Evolutionary conservation across 2,113 vertebrate genomes (phyloP).

Genomic region (Holacanthus passer): DNA sequence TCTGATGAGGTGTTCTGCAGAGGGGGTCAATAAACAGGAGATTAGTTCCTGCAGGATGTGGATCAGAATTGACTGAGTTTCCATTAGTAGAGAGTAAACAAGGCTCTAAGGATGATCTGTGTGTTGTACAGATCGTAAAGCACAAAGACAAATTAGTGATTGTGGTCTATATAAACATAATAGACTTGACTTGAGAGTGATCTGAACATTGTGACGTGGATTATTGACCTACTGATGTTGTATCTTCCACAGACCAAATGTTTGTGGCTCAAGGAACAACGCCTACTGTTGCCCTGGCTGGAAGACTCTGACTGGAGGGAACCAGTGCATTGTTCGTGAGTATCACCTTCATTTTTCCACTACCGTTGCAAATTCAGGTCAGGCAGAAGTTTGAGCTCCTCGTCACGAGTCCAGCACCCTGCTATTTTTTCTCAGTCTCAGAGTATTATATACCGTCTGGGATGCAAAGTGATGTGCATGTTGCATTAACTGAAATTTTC

Average conservation of each 20-base stretch:
- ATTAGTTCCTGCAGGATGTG: background rate
- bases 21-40: background rate
- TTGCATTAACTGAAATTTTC: background rate
- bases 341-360: slow-evolving; percentile 64
- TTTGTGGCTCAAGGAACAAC: slow-evolving; percentile 96
- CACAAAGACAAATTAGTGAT: background rate
- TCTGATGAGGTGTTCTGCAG: slow-evolving; percentile 4
- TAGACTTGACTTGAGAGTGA: background rate
- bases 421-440: background rate
- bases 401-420: background rate
- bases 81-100: background rate
- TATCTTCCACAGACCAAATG: slow-evolving; percentile 90
- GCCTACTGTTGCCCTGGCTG: slow-evolving; percentile 98
- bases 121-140: background rate
- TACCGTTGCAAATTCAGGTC: background rate
- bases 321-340: slow-evolving; percentile 99
- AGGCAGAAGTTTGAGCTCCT: background rate
- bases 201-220: slow-evolving; percentile 1
- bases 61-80: background rate
- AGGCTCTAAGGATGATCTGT: background rate
- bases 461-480: background rate
- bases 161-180: background rate
- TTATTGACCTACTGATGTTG: slow-evolving; percentile 4
- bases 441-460: background rate
- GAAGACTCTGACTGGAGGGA: slow-evolving; percentile 98